Evolutionary conservation across 2,888 invertebrate genomes (phyloP).

Genomic region (Acanthosoma haemorrhoidale): DNA sequence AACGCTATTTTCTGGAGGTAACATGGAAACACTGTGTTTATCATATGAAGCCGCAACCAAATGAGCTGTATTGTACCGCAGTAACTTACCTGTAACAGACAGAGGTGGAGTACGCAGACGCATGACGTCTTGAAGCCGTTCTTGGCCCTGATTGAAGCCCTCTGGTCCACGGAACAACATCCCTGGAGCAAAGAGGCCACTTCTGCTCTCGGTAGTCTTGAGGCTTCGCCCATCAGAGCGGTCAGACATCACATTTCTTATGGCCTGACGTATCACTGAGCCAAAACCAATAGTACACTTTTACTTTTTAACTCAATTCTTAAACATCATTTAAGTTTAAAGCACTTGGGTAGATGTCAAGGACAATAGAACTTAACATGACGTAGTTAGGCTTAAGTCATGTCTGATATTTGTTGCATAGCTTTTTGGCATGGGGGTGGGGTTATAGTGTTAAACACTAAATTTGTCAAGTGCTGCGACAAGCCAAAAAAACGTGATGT

Average conservation of each 20-base stretch:
- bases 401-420: too few relatives aligned
- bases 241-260: background rate
- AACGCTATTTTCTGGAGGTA: too few relatives aligned
- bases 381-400: background rate
- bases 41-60: too few relatives aligned
- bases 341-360: background rate
- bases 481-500: too few relatives aligned
- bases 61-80: background rate
- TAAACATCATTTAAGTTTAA: background rate
- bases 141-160: constrained; percentile 36
- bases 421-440: too few relatives aligned
- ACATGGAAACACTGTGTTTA: too few relatives aligned
- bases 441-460: too few relatives aligned
- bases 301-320: too few relatives aligned
- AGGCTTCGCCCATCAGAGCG: background rate
- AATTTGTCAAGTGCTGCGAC: too few relatives aligned
- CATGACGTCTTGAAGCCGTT: constrained; percentile 43
- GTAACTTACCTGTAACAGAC: constrained; percentile 43
- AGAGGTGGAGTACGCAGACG: constrained; percentile 43
- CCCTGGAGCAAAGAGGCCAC: constrained; percentile 38
- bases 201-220: background rate
- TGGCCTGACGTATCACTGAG: background rate
- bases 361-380: background rate
- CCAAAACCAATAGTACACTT: constrained; percentile 8
- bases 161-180: constrained; percentile 35